These are phyloP conservation scores for Dicrostonyx torquatus DNA, from an alignment of 2,797 vertebrate genomes.

Conservation along the genomic window DNA sequence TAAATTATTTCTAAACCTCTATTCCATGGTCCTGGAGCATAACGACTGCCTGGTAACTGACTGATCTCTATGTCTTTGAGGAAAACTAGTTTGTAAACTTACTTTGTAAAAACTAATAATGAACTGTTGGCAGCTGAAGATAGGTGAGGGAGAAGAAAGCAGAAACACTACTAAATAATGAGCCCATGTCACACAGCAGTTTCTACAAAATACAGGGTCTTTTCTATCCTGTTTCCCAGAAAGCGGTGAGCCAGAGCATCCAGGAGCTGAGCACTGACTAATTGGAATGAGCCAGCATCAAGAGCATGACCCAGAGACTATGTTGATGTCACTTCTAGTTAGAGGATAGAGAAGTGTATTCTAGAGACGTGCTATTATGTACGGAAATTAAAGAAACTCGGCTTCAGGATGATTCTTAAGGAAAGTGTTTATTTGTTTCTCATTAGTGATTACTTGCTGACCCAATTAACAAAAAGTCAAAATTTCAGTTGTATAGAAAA, in stretches of 20 bases:
- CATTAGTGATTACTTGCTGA: slow-evolving; percentile 66
- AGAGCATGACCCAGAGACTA: background rate
- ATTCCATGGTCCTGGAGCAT: background rate
- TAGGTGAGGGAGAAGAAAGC: slow-evolving; percentile 20
- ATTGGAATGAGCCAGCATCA: slow-evolving; percentile 50
- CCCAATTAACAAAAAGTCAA: slow-evolving; percentile 61
- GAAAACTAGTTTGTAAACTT: slow-evolving; percentile 47
- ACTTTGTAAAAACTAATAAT: slow-evolving; percentile 36
- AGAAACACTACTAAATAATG: slow-evolving; percentile 57
- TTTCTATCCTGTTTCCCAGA: slow-evolving; percentile 63
- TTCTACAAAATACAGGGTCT: slow-evolving; percentile 6
- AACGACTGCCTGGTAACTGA: background rate
- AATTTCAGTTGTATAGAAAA: slow-evolving; percentile 27
- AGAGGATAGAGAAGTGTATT: slow-evolving; percentile 43
- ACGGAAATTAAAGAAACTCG: slow-evolving; percentile 34
- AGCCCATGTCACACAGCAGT: slow-evolving; percentile 4
- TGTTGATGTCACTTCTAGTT: slow-evolving; percentile 42
- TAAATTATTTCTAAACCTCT: slow-evolving; percentile 48
- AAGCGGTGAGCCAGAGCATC: slow-evolving; percentile 32
- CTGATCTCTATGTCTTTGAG: slow-evolving; percentile 10
- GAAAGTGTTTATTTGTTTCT: slow-evolving; percentile 61
- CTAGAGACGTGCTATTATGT: slow-evolving; percentile 38
- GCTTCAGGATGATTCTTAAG: slow-evolving; percentile 63
- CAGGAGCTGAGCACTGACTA: background rate
- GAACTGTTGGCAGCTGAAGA: slow-evolving; percentile 8